A percentile compares a stretch with the other conserved stretches of the same genome.
Evolutionary conservation across 2,888 invertebrate genomes (phyloP).

Genomic region (Macrophya annulata): DNA sequence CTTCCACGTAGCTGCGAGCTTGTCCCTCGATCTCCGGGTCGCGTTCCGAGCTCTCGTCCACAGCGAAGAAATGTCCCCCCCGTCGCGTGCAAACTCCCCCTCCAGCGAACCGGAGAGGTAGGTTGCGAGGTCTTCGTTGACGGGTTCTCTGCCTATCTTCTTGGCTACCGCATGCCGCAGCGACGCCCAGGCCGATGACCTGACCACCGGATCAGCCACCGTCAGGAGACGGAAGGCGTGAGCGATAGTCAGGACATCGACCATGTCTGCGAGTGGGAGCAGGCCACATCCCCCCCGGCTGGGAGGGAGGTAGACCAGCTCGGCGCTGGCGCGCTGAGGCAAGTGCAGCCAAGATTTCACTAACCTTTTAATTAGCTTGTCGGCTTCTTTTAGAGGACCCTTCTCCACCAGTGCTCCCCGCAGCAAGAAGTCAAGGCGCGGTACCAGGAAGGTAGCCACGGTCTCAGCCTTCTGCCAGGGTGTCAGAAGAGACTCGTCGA

Average conservation of each 20-base stretch:
- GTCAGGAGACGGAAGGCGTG: conserved; percentile 71
- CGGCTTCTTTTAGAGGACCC: conserved; percentile 63
- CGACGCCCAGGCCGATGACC: conserved; percentile 62
- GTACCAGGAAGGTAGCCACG: conserved; percentile 65
- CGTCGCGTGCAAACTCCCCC: conserved; percentile 61
- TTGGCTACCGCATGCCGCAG: conserved; percentile 62
- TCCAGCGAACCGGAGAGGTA: conserved; percentile 66
- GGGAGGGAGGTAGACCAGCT: conserved; percentile 65
- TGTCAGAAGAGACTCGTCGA: conserved; percentile 60
- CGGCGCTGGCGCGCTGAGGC: conserved; percentile 68
- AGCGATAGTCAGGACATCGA: conserved; percentile 66
- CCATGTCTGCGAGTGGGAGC: conserved; percentile 68
- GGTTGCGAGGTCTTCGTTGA: conserved; percentile 62
- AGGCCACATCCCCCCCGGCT: conserved; percentile 67
- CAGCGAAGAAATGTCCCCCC: conserved; percentile 59
- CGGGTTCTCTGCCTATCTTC: conserved; percentile 57
- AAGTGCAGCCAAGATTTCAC: conserved; percentile 70
- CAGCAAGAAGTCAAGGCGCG: conserved; percentile 68
- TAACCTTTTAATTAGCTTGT: conserved; percentile 62
- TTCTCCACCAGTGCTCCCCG: conserved; percentile 67
- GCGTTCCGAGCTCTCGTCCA: conserved; percentile 66
- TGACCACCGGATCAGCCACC: conserved; percentile 62
- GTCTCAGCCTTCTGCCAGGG: conserved; percentile 64
- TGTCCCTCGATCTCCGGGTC: conserved; percentile 56
- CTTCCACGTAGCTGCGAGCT: conserved; percentile 62